Percentiles rank a stretch among this genome's conserved stretches.
Conservation (phyloP, 2,113 vertebrate genomes). For the Sinosuthora webbiana region DNA sequence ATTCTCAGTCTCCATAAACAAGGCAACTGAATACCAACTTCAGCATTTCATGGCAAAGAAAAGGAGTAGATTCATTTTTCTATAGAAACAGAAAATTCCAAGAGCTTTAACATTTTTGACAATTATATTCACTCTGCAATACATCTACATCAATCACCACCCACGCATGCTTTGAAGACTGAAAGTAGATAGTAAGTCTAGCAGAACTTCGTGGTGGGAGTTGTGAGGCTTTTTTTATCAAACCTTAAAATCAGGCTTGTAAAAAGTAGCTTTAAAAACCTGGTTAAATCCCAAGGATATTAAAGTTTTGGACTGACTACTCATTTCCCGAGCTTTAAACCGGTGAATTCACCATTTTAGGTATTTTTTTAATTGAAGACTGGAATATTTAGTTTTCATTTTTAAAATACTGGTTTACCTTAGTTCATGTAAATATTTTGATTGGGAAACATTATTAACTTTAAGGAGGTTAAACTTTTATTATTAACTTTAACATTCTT, state of each 20-base stretch:
- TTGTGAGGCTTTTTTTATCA: not conserved
- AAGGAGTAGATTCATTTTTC: not conserved
- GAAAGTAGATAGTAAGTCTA: slow-evolving; percentile 45
- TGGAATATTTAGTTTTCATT: not conserved
- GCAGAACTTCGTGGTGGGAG: slow-evolving; percentile 26
- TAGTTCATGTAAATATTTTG: not conserved
- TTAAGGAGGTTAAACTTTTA: not conserved
- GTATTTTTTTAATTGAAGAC: not conserved
- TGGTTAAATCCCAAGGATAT: not conserved
- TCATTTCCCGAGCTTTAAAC: not conserved
- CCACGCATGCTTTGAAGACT: slow-evolving; percentile 35
- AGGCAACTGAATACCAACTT: not conserved
- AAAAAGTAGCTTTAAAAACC: not conserved
- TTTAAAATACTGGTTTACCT: not conserved
- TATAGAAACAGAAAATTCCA: not conserved
- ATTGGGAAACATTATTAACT: not conserved
- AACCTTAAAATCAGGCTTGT: not conserved
- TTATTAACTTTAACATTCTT: not conserved
- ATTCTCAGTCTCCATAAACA: not conserved
- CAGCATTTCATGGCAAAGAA: not conserved
- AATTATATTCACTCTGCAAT: slow-evolving; percentile 3
- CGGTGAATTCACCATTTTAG: not conserved
- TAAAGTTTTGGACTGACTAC: not conserved
- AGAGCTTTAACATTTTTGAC: slow-evolving; percentile 32
- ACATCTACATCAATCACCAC: slow-evolving; percentile 51